These are phyloP conservation scores for Forbesichthys papilliferus DNA, from an alignment of 2,113 vertebrate species.

Conservation along the genomic window DNA sequence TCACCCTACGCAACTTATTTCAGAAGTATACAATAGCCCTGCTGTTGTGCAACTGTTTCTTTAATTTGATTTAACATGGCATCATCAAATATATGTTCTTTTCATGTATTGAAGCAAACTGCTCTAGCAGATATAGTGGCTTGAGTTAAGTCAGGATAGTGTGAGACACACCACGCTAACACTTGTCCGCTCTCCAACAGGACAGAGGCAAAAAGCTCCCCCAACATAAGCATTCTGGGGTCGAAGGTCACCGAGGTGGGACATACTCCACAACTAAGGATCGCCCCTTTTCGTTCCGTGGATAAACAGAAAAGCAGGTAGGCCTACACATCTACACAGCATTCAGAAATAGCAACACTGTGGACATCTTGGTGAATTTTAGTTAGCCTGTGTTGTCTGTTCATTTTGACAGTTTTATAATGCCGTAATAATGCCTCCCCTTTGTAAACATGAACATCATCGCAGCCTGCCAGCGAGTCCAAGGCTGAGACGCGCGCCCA, in stretches of 20 bases:
- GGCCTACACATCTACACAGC: background rate
- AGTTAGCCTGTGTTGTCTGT: no score
- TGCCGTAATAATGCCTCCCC: background rate
- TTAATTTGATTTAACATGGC: slow-evolving; percentile 42
- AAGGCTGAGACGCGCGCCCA: slow-evolving; percentile 53
- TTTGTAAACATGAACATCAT: background rate
- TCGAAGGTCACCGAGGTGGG: slow-evolving; percentile 23
- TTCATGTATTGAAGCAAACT: no score
- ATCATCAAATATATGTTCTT: background rate
- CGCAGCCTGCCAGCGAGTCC: slow-evolving; percentile 36
- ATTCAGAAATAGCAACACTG: background rate
- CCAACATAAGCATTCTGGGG: no score
- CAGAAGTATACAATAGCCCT: background rate
- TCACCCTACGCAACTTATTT: background rate
- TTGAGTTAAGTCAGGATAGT: no score
- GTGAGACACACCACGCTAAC: no score
- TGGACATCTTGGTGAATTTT: background rate
- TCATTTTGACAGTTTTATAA: no score
- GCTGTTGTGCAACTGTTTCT: slow-evolving; percentile 11
- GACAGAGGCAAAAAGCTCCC: slow-evolving; percentile 4
- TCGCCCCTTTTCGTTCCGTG: slow-evolving; percentile 49
- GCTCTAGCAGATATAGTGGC: no score
- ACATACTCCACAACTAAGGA: slow-evolving; percentile 34
- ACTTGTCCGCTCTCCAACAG: no score
- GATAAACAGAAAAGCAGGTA: slow-evolving; percentile 56